These are phyloP conservation scores for Camptogramma bilineatum DNA, from an alignment of 2,888 invertebrate species.

Conservation along the genomic window DNA sequence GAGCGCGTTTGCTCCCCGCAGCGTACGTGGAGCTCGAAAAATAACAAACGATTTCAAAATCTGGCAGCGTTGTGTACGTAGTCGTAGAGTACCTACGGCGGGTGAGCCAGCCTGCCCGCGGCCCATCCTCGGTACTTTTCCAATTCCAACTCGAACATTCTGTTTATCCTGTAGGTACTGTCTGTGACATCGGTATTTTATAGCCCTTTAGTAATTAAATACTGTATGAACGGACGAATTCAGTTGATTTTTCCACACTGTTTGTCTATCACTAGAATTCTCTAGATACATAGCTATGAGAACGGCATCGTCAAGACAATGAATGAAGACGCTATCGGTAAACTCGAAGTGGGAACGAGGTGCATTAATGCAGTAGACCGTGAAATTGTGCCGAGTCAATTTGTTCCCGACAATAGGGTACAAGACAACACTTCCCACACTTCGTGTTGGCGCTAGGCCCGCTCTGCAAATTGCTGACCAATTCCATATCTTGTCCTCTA, in stretches of 20 bases:
- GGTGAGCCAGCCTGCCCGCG: conserved; percentile 50
- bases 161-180: conserved; percentile 47
- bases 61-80: conserved; percentile 62
- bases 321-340: conserved; percentile 62
- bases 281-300: conserved; percentile 1
- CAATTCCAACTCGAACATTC: conserved; percentile 44
- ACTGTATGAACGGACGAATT: conserved; percentile 34
- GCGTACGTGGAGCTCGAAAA: conserved; percentile 77
- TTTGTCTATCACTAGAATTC: conserved; percentile 1
- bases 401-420: conserved; percentile 69
- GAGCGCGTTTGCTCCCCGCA: conserved; percentile 78
- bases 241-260: conserved; percentile 2
- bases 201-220: conserved; percentile 43
- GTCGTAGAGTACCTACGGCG: conserved; percentile 46
- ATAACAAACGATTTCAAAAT: conserved; percentile 81
- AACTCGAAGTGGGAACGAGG: conserved; percentile 60
- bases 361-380: conserved; percentile 73
- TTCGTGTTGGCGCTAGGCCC: conserved; percentile 61
- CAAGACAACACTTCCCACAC: conserved; percentile 52
- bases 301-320: conserved; percentile 39
- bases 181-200: conserved; percentile 45
- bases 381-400: conserved; percentile 78
- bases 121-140: conserved; percentile 48
- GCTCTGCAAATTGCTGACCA: conserved; percentile 68
- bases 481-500: conserved; percentile 52